These are phyloP conservation scores for Ecliptopera silaceata DNA, from an alignment of 2,888 invertebrate species.

Conservation along the genomic window DNA sequence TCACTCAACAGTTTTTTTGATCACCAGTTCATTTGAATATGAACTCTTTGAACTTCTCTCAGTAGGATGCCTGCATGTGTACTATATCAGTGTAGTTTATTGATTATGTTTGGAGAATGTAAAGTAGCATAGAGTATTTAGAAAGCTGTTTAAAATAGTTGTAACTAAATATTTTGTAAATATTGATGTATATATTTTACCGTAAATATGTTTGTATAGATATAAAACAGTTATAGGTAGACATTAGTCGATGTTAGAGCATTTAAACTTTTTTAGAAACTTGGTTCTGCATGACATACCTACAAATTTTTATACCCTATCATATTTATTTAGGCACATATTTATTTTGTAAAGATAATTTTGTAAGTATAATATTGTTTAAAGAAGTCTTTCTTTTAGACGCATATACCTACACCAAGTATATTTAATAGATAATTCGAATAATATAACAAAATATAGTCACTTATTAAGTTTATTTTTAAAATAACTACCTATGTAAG, in stretches of 20 bases:
- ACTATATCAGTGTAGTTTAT: background rate
- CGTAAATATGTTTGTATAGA: background rate
- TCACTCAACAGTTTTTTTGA: constrained; percentile 30
- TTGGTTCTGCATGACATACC: background rate
- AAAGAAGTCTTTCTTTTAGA: no score
- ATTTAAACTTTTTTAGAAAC: background rate
- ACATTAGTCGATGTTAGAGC: constrained; percentile 1
- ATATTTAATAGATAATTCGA: background rate
- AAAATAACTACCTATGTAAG: background rate
- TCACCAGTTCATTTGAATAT: constrained; percentile 27
- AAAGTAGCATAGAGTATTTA: background rate
- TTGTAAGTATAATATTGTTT: no score
- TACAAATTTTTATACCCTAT: no score
- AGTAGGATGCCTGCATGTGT: background rate
- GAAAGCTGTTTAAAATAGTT: constrained; percentile 16
- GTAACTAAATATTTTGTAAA: constrained; percentile 15
- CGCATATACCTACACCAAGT: background rate
- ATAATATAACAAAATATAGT: background rate
- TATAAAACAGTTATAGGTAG: background rate
- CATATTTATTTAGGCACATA: no score
- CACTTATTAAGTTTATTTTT: background rate
- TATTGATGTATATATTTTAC: constrained; percentile 20
- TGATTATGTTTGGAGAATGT: background rate
- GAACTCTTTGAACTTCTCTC: background rate
- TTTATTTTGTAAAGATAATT: no score